phyloP scores from a whole-genome alignment of 2,888 invertebrate species.

The Cyrtodaria siliqua region DNA sequence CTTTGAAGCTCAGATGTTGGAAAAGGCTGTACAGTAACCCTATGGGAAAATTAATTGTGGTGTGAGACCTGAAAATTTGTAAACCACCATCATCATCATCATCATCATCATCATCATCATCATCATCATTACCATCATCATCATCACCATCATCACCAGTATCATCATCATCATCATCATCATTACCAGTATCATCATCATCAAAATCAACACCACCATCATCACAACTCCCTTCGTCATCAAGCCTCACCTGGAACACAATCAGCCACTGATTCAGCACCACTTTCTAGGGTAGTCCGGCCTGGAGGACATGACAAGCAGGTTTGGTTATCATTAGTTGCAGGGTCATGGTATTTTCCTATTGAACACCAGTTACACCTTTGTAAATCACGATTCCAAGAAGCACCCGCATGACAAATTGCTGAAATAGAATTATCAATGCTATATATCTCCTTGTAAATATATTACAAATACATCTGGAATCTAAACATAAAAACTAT shows the following conservation, averaged over 20 bases:
- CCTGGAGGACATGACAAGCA: slow-evolving; percentile 4
- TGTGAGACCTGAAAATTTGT: too few species aligned
- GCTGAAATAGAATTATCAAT: slow-evolving; percentile 12
- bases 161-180: too few species aligned
- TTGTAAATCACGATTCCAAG: not conserved
- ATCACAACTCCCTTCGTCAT: too few species aligned
- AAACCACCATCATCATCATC: not conserved
- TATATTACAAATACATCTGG: not conserved
- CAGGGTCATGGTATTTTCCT: slow-evolving; percentile 10
- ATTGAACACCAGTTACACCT: slow-evolving; percentile 22
- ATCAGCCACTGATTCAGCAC: not conserved
- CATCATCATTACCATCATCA: not conserved
- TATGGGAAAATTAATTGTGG: too few species aligned
- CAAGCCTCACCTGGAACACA: slow-evolving; percentile 15
- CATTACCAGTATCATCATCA: too few species aligned
- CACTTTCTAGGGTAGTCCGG: slow-evolving; percentile 10
- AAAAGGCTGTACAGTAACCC: too few species aligned
- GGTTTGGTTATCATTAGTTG: not conserved
- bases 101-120: not conserved
- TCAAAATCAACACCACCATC: too few species aligned
- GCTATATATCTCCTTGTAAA: too few species aligned
- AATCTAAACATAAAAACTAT: too few species aligned
- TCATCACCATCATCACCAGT: too few species aligned
- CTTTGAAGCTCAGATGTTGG: too few species aligned
- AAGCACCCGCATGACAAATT: slow-evolving; percentile 21